These are phyloP conservation scores for Pterois miles DNA, from an alignment of 2,797 vertebrate species.

Conservation along the genomic window DNA sequence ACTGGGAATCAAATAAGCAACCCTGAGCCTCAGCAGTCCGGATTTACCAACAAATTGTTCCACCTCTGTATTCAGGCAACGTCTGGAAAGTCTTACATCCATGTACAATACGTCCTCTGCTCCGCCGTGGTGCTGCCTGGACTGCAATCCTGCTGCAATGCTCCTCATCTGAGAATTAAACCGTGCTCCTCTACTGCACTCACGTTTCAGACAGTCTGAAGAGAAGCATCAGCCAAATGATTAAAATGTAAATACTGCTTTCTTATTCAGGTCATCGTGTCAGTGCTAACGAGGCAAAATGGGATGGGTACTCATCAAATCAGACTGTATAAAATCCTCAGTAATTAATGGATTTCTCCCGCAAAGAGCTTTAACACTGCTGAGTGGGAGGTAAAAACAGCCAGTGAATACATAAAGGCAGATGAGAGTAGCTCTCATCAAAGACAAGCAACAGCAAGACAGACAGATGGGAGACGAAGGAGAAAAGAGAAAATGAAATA, in stretches of 20 bases:
- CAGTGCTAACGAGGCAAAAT: constrained; percentile 22
- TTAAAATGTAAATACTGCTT: constrained; percentile 43
- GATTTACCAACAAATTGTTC: not conserved
- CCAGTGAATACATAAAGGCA: constrained; percentile 32
- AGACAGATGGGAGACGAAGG: not conserved
- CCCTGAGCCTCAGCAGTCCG: not conserved
- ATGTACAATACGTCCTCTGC: not conserved
- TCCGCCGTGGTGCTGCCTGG: not conserved
- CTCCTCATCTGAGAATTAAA: not conserved
- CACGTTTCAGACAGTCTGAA: not conserved
- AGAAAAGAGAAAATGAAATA: not conserved
- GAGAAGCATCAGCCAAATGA: constrained; percentile 2
- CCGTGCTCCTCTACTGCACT: not conserved
- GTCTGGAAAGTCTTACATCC: not conserved
- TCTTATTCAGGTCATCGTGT: constrained; percentile 34
- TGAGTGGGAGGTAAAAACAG: constrained; percentile 39
- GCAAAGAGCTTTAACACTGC: constrained; percentile 7
- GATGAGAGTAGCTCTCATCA: constrained; percentile 23
- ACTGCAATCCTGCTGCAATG: not conserved
- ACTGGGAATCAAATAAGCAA: not conserved
- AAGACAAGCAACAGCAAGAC: not conserved
- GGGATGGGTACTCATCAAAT: constrained; percentile 29
- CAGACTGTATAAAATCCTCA: constrained; percentile 38
- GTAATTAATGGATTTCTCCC: constrained; percentile 38
- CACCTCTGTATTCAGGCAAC: not conserved